Percentiles rank a stretch among this genome's conserved stretches.
Evolutionary conservation across 2,888 invertebrate genomes (phyloP).

Genomic region (Ernsta delagoae): DNA sequence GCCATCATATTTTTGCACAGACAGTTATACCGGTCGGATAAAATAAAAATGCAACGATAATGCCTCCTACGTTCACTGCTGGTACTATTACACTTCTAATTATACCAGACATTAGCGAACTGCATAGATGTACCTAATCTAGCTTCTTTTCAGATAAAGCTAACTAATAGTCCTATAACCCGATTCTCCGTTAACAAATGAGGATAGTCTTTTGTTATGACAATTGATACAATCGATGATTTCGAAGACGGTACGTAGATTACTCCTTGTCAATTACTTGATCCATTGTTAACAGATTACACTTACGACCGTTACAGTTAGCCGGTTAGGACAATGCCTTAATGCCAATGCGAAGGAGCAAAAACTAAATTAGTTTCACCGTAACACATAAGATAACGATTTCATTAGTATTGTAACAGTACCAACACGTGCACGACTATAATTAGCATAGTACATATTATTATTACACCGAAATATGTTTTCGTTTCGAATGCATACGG

Average conservation of each 20-base stretch:
- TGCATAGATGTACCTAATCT: background rate
- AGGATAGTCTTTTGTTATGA: conserved; percentile 10
- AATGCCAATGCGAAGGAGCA: conserved; percentile 45
- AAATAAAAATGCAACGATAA: no score
- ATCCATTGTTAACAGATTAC: conserved; percentile 50
- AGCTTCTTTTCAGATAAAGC: background rate
- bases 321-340: conserved; percentile 40
- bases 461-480: conserved; percentile 18
- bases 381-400: conserved; percentile 69
- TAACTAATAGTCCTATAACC: no score
- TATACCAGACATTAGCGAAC: background rate
- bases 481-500: conserved; percentile 14
- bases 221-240: conserved; percentile 37
- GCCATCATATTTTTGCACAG: no score
- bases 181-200: conserved; percentile 7
- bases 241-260: conserved; percentile 40
- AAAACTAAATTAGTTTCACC: conserved; percentile 76
- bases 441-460: conserved; percentile 11
- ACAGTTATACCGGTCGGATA: no score
- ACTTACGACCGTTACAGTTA: conserved; percentile 39
- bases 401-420: conserved; percentile 59
- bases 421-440: conserved; percentile 16
- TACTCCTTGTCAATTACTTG: conserved; percentile 53
- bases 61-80: no score
- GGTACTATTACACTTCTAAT: no score